Evolutionary conservation across 2,113 vertebrate species (phyloP).

Genomic region (Cnemophilus loriae): DNA sequence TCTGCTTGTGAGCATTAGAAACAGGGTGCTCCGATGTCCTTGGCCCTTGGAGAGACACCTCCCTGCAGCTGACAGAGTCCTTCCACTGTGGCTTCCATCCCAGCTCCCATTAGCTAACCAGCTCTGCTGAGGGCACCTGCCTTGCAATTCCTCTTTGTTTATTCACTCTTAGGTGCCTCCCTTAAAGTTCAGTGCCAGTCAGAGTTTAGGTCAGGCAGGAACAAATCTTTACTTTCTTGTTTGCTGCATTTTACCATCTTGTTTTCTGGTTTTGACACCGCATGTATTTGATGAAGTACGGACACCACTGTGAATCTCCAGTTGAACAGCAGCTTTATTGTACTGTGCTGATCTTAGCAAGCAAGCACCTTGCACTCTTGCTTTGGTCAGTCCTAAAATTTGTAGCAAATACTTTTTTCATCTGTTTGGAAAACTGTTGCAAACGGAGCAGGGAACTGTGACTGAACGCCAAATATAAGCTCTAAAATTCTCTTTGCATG

Average conservation of each 20-base stretch:
- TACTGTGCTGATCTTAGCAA: background rate
- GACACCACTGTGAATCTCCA: background rate
- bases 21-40: accelerated
- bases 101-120: background rate
- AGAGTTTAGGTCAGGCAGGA: background rate
- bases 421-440: background rate
- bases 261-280: background rate
- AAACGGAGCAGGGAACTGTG: background rate
- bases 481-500: background rate
- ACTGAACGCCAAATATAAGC: background rate
- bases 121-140: background rate
- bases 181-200: background rate
- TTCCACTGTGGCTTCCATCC: background rate
- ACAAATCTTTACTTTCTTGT: background rate
- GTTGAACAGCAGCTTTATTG: background rate
- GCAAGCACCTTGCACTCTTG: background rate
- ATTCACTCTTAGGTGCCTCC: background rate
- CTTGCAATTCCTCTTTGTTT: background rate
- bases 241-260: background rate
- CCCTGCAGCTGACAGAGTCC: accelerated
- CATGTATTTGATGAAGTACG: background rate
- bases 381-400: background rate
- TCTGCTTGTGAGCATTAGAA: background rate
- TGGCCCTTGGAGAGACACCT: background rate
- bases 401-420: background rate